Conservation (phyloP, 23 tunicate genomes). For the Trididemnum clinides region DNA sequence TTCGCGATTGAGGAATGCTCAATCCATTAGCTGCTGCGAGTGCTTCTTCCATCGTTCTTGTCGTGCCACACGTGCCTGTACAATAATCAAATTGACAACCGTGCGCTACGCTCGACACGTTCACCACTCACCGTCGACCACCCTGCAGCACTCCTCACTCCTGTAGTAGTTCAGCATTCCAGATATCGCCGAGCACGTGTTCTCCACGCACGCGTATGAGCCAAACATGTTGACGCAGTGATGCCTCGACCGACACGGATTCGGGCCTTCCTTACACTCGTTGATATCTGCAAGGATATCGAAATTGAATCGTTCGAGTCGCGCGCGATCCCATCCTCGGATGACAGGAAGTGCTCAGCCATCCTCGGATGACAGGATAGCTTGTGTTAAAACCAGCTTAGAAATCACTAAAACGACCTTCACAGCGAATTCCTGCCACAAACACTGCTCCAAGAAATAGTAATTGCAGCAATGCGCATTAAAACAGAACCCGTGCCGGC, state of each 20-base stretch:
- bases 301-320: too few relatives aligned
- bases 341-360: too few relatives aligned
- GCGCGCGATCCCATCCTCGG: too few relatives aligned
- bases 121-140: slow-evolving; percentile 25
- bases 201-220: slow-evolving; percentile 43
- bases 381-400: too few relatives aligned
- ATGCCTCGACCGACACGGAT: slow-evolving; percentile 26
- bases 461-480: too few relatives aligned
- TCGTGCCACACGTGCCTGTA: slow-evolving; percentile 43
- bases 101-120: not conserved
- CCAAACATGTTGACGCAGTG: slow-evolving; percentile 53
- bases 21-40: not conserved
- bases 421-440: too few relatives aligned
- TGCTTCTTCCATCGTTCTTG: slow-evolving; percentile 10
- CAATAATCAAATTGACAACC: too few relatives aligned
- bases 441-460: too few relatives aligned
- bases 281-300: slow-evolving; percentile 45
- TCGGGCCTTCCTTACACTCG: slow-evolving; percentile 61
- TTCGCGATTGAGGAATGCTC: not conserved
- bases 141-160: slow-evolving; percentile 40
- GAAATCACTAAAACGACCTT: too few relatives aligned
- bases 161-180: slow-evolving; percentile 48
- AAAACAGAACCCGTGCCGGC: too few relatives aligned
- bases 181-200: slow-evolving; percentile 10
- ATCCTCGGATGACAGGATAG: too few relatives aligned